Evolutionary conservation across 2,113 vertebrate species (phyloP).

Genomic region (Eptesicus fuscus): DNA sequence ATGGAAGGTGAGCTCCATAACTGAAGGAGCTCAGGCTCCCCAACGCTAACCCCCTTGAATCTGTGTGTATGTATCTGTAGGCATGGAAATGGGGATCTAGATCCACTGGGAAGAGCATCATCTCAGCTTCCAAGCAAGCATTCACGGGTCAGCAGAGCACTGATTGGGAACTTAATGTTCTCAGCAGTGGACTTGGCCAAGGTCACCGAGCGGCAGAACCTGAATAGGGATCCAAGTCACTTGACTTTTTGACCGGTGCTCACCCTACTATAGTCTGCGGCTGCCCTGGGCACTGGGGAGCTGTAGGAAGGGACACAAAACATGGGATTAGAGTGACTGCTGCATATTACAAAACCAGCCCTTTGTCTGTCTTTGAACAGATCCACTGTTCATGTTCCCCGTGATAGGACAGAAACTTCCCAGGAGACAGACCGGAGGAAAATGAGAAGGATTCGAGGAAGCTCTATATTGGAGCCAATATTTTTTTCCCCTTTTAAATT

Average conservation of each 20-base stretch:
- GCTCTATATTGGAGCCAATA: constrained; percentile 8
- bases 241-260: not conserved
- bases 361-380: constrained; percentile 68
- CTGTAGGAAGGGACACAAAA: constrained; percentile 36
- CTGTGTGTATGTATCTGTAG: not conserved
- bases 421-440: constrained; percentile 66
- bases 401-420: constrained; percentile 67
- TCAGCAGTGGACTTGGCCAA: not conserved
- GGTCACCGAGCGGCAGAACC: not conserved
- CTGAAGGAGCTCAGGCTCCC: not conserved
- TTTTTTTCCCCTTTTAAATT: constrained; percentile 53
- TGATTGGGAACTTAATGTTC: not conserved
- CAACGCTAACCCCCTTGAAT: not conserved
- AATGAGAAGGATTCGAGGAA: constrained; percentile 60
- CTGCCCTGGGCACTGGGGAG: not conserved
- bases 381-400: constrained; percentile 10
- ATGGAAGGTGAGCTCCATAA: not conserved
- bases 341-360: constrained; percentile 54
- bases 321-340: constrained; percentile 34
- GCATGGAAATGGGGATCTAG: not conserved
- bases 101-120: not conserved
- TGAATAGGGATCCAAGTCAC: not conserved
- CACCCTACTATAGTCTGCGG: not conserved
- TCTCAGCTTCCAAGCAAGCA: not conserved
- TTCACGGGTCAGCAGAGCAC: not conserved